Evolutionary conservation across 1,140 invertebrate species (phyloP).

Genomic region (Diorhabda sublineata): DNA sequence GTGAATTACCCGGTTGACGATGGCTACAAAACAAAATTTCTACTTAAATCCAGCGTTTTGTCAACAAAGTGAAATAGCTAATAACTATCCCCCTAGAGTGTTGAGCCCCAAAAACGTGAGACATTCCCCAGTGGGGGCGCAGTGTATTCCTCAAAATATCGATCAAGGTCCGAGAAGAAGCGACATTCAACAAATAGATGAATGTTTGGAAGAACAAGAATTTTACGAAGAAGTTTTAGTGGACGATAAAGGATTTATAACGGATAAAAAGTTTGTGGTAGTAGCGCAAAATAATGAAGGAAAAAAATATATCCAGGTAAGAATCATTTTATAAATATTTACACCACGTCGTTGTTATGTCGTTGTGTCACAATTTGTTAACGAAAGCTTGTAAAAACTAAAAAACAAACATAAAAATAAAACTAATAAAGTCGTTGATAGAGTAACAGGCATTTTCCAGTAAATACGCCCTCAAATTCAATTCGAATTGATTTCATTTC

Average conservation of each 20-base stretch:
- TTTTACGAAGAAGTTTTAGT: slow-evolving; percentile 47
- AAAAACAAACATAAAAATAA: too few relatives aligned
- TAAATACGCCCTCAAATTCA: too few relatives aligned
- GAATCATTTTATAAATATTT: not conserved
- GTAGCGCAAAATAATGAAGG: slow-evolving; percentile 35
- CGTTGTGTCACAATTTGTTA: too few relatives aligned
- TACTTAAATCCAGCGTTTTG: slow-evolving; percentile 76
- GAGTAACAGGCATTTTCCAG: too few relatives aligned
- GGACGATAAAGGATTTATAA: slow-evolving; percentile 41
- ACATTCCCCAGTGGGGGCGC: slow-evolving; percentile 42
- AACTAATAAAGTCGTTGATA: too few relatives aligned
- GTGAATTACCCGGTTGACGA: slow-evolving; percentile 15
- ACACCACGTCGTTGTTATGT: too few relatives aligned
- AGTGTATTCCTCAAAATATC: slow-evolving; percentile 26
- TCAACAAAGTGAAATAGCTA: slow-evolving; percentile 64
- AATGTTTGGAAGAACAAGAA: slow-evolving; percentile 42
- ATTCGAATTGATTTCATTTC: too few relatives aligned
- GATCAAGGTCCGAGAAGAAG: slow-evolving; percentile 22
- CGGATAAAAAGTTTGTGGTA: slow-evolving; percentile 43
- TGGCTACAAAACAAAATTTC: slow-evolving; percentile 42
- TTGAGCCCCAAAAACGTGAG: slow-evolving; percentile 42
- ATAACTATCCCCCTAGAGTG: slow-evolving; percentile 47
- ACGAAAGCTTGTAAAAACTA: too few relatives aligned
- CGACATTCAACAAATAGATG: slow-evolving; percentile 22
- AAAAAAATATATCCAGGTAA: slow-evolving; percentile 21